Base-by-base conservation (phyloP, 2,797 vertebrate species). In the Echiichthys vipera region DNA sequence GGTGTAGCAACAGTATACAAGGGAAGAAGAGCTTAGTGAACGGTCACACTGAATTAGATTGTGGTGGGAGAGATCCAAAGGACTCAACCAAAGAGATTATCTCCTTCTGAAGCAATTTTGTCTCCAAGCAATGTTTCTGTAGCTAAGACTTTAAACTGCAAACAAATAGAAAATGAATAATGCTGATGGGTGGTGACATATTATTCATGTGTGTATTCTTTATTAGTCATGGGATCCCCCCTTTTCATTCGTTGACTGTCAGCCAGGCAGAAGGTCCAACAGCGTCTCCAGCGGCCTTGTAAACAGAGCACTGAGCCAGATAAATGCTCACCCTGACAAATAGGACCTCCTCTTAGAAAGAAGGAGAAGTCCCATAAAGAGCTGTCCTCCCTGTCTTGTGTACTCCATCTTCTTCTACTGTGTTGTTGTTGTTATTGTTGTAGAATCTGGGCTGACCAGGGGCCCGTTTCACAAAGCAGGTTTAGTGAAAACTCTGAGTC, bases 291-390 rank as follows among this genome's bases (percentile, higher is more conserved):
- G 63, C 74, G 68, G 74, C 29, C 67, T 68, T 5, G 37, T 36
- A 24, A 63, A 55, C 54, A 36, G 27, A 66, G 53, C 45, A 34
- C 36, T 0, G 50, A 80, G 81, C 81, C 79, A 85, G 46, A 89
- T 78, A 12, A 71, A 87, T 84, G 64, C 42, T 63, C 63, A 57
- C 49, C 53, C 65, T 77, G 63, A 85, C 40, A 50, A 65, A 83
- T 71, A 43, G 59, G 73, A 87, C 79, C 84, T 75, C 86, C 81
- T 66, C 84, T 42, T 77, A 81, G 83, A 77, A 53, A 64, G 50
- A 27, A 36, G 47, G 50, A 42, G 25, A 42, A 72, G 45, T 56
- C 53, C 30, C 53, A 46, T 34, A 17, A 50, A 32, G 25, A 51
- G 22, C 27, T 2, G 1, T 40, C 27, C 9, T 25, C 55, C 13